Conservation (phyloP, 2,113 vertebrate species). For the Amazona guildingii region DNA sequence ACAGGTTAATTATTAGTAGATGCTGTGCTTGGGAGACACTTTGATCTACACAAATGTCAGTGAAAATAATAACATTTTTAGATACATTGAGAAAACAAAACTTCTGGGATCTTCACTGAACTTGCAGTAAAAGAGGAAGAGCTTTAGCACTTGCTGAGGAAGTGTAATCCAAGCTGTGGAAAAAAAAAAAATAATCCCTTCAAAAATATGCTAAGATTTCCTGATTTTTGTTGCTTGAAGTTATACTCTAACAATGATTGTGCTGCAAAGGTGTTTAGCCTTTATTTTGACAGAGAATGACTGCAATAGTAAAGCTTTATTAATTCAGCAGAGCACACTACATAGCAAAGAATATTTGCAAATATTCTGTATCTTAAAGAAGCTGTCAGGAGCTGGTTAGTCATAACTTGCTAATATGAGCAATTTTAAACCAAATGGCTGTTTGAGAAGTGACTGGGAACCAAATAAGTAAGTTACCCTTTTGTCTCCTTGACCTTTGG, state of each 20-base stretch:
- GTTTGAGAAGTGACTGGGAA: background rate
- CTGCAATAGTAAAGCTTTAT: background rate
- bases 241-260: background rate
- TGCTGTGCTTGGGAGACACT: accelerated
- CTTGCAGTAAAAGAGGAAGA: background rate
- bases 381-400: background rate
- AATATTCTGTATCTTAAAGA: background rate
- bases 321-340: background rate
- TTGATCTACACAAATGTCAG: background rate
- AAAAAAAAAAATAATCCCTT: background rate
- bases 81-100: background rate
- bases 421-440: background rate
- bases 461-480: slow-evolving; percentile 14
- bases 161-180: background rate
- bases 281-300: background rate
- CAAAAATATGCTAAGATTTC: background rate
- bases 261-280: background rate
- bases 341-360: background rate
- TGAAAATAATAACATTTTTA: background rate
- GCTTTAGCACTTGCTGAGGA: background rate
- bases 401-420: background rate
- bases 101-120: background rate
- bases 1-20: background rate
- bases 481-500: slow-evolving; percentile 70
- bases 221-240: background rate